Percentiles rank a stretch among this genome's conserved stretches.
Evolutionary conservation across 2,888 invertebrate species (phyloP).

Genomic region (Oscheius sp.): DNA sequence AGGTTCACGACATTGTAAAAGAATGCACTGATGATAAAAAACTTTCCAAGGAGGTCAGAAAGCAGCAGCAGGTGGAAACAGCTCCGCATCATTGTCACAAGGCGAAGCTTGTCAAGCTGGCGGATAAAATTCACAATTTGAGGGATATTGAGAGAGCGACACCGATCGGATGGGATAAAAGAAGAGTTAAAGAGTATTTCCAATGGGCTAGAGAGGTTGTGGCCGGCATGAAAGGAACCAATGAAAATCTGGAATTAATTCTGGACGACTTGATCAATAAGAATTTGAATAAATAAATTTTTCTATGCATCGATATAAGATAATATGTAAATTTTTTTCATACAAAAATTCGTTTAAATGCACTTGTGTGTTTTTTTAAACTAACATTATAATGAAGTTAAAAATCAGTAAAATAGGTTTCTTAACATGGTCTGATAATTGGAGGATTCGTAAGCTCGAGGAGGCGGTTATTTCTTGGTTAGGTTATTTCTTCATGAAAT

Average conservation of each 20-base stretch:
- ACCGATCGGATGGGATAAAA: slow-evolving; percentile 64
- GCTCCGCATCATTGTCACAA: slow-evolving; percentile 55
- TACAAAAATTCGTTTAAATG: no score
- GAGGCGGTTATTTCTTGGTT: no score
- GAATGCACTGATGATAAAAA: slow-evolving; percentile 79
- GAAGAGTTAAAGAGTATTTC: slow-evolving; percentile 64
- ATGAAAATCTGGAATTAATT: slow-evolving; percentile 57
- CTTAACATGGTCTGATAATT: no score
- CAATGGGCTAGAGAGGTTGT: slow-evolving; percentile 62
- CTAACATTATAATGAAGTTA: no score
- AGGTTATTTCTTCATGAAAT: no score
- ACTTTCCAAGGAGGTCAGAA: slow-evolving; percentile 77
- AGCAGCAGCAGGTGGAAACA: slow-evolving; percentile 70
- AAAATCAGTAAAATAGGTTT: no score
- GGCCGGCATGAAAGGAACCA: slow-evolving; percentile 60
- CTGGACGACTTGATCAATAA: slow-evolving; percentile 66
- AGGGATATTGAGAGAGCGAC: slow-evolving; percentile 77
- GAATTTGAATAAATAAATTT: slow-evolving; percentile 21
- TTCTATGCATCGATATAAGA: no score
- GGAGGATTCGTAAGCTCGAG: no score
- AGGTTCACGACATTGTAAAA: slow-evolving; percentile 43
- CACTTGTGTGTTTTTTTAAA: no score
- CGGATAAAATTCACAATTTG: slow-evolving; percentile 85
- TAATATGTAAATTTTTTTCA: no score
- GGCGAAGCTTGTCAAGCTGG: slow-evolving; percentile 82